Conservation (phyloP, 2,797 vertebrate species). For the Delichon dasypus region DNA sequence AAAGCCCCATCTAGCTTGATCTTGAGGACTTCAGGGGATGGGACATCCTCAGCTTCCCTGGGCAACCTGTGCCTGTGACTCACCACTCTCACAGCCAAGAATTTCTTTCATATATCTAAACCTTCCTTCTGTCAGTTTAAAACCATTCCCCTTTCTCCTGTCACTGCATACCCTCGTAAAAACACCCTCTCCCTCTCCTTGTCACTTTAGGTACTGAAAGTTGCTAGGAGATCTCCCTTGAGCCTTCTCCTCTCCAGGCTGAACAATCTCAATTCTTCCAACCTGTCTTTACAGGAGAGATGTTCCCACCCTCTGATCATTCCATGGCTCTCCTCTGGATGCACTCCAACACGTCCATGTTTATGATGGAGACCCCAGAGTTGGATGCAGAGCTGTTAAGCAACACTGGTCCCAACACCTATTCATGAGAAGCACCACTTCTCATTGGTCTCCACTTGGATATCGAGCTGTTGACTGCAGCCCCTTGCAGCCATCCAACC, state of each 20-base stretch:
- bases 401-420: neutral
- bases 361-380: neutral
- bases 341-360: neutral
- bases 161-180: neutral
- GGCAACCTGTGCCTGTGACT: neutral
- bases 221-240: too few relatives aligned
- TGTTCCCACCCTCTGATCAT: neutral
- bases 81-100: neutral
- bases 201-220: neutral
- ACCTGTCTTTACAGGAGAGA: neutral
- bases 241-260: neutral
- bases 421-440: fast-evolving
- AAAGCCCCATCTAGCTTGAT: neutral
- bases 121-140: neutral
- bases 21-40: too few relatives aligned
- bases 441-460: neutral
- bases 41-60: neutral
- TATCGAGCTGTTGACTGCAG: fast-evolving
- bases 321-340: neutral
- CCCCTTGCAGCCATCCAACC: neutral
- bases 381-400: neutral
- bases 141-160: neutral
- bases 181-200: neutral
- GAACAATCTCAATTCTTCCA: neutral
- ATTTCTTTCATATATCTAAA: neutral